phyloP scores from a whole-genome alignment of 2,797 vertebrate species.

The Taenioides sp. region DNA sequence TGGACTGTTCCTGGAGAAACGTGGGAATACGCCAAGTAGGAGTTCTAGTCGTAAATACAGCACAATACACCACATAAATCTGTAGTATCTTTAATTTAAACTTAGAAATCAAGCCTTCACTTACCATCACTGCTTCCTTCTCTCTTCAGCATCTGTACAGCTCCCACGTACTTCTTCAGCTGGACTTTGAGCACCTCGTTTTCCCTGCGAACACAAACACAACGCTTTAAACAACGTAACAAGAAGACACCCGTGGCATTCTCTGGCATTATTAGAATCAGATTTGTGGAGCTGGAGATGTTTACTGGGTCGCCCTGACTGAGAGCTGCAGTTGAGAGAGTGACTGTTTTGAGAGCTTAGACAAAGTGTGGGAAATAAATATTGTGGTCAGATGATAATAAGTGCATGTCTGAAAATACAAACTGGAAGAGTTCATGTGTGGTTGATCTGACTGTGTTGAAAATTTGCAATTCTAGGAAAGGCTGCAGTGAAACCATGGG shows the following conservation, averaged over 20 bases:
- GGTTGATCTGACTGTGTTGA: neutral
- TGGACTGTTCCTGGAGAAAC: too few relatives aligned
- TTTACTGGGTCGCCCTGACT: constrained; percentile 32
- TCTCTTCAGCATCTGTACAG: constrained; percentile 98
- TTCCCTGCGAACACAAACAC: constrained; percentile 80
- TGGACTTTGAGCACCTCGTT: constrained; percentile 99
- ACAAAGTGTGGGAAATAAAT: constrained; percentile 37
- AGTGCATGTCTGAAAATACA: constrained; percentile 13
- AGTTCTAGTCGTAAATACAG: too few relatives aligned
- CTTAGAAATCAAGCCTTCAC: constrained; percentile 15
- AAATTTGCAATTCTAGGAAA: too few relatives aligned
- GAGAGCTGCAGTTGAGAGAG: constrained; percentile 11
- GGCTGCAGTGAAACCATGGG: too few relatives aligned
- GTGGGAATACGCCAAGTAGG: too few relatives aligned
- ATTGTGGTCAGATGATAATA: constrained; percentile 31
- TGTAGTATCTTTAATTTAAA: neutral
- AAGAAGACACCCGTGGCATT: neutral
- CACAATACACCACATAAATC: too few relatives aligned
- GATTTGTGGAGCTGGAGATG: constrained; percentile 15
- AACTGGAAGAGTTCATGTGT: neutral
- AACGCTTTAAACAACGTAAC: constrained; percentile 6
- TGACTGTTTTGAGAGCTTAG: constrained; percentile 36
- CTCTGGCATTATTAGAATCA: constrained; percentile 1
- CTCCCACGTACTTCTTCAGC: constrained; percentile 97
- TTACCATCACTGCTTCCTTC: constrained; percentile 91